phyloP scores from a whole-genome alignment of 2,797 vertebrate species.

The Lepus townsendii region DNA sequence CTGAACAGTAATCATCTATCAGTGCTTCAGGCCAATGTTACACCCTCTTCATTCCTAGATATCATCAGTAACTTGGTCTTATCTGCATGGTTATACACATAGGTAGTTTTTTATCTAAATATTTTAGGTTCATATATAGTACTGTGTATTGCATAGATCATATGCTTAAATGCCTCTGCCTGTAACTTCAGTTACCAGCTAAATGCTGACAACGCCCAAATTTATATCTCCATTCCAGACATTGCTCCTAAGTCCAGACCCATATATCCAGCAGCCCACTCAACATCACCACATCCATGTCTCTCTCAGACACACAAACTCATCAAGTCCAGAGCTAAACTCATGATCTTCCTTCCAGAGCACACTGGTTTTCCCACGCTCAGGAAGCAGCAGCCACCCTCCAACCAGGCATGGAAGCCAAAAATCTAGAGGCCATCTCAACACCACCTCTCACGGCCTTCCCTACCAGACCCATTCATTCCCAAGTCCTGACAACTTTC shows the following conservation, averaged over 20 bases:
- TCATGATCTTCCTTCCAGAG: background rate
- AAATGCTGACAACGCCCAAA: constrained; percentile 63
- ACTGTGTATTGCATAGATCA: background rate
- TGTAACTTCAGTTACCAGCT: constrained; percentile 35
- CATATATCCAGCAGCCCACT: constrained; percentile 57
- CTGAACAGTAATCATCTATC: background rate
- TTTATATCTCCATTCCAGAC: constrained; percentile 56
- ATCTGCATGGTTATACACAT: background rate
- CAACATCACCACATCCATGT: constrained; percentile 7
- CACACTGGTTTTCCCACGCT: background rate
- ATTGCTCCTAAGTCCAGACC: constrained; percentile 40
- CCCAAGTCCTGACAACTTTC: background rate
- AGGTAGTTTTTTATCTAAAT: constrained; percentile 40
- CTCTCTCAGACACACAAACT: constrained; percentile 56
- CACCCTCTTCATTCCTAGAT: constrained; percentile 10
- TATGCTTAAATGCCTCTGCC: constrained; percentile 5
- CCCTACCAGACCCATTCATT: background rate
- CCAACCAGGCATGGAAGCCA: background rate
- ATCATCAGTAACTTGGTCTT: background rate
- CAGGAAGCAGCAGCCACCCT: background rate
- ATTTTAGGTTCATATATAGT: background rate
- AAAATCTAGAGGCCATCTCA: background rate
- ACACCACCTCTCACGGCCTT: background rate
- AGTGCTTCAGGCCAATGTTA: background rate
- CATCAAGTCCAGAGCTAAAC: constrained; percentile 18